Evolutionary conservation across 2,888 invertebrate species (phyloP), one percentile per base, ranked within the genome.

Genomic region (Carterocephalus palaemon): DNA sequence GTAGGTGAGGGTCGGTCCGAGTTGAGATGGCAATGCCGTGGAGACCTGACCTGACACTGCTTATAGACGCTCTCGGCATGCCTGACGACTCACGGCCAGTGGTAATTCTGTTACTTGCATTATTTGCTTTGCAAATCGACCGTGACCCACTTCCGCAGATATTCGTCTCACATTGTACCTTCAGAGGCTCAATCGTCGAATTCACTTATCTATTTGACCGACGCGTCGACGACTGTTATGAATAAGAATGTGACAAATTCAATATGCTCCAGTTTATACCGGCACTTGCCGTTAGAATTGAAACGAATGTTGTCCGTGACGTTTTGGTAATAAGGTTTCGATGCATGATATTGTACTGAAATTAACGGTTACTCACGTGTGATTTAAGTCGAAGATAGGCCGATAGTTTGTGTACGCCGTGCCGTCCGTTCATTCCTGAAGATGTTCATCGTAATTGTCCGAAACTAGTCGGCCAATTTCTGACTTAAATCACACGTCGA

Each of bases 31-130:
- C 73, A 72, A 68, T 72, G 42, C 22, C 62, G 57, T 56, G 50
- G 52, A 62, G 64, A 61, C 54, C 59, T 51, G n/a, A n/a, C n/a
- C 50, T 67, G 67, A 43, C 42, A 34, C 36, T 29, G 42, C 10
- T 29, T 28, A 8, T 36, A 36, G 43, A 43, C 43, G 23, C 12
- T 36, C 36, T 36, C 29, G 36, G 7, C 20, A 29, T 23, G 36
- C 36, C 34, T 28, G 28, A 17, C 59, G 54, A 52, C n/a, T 54
- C 59, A 54, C 28, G 46, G 48, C 38, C 40, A 56, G 57, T 55
- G 59, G 60, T 67, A 71, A 75, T 70, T 64, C 65, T 67, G 71
- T 70, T 68, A 75, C 70, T 70, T 70, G 67, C 67, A 34, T 42
- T 61, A 62, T 60, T 62, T 56, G 62, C 56, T 70, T 68, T 62